Base-by-base conservation (phyloP, 2,888 invertebrate genomes). In the Baccha elongata region DNA sequence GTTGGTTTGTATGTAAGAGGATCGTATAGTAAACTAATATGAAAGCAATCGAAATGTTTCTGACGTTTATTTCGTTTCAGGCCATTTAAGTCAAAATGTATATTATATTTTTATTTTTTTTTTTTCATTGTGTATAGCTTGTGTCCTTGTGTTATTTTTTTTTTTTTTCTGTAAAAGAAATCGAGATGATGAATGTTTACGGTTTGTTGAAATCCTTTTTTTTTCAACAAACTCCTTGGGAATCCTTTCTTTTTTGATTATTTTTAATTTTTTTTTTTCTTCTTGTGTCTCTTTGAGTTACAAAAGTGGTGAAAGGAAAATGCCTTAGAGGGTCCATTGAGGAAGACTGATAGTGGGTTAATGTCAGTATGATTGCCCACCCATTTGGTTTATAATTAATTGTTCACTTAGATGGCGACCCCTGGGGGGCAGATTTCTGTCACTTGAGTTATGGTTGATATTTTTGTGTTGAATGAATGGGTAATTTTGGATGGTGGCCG, bases 1-100 rank as follows among this genome's bases (percentile, higher is more conserved):
- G 4, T 2, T 23, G 8, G 40, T 37, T n/a, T 13, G 2, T 29
- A 15, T 26, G 11, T 8, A 15, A 35, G 48, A 37, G 62, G 23
- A 21, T 35, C 37, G 15, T 23, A 26, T 26, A 68, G 55, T 58
- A 78, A 76, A 78, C 84, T 79, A 79, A 84, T 78, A 68, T 60
- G 79, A 79, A 80, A 72, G 71, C 81, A 84, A 86, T 85, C 85
- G 85, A 84, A 75, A 84, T 85, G 85, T 79, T 84, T 73, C 58
- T 84, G 84, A 79, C 85, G 81, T 85, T 86, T 85, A 85, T 85
- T 81, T 74, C 81, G 75, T 86, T 85, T 76, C 85, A 73, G 62
- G 78, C 81, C 84, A 86, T 86, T 86, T 85, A 84, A 84, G 76
- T 75, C 74, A 75, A 71, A 80, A 75, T 74, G 64, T 37, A 17